A percentile compares a stretch with the other conserved stretches of the same genome.
Conservation (phyloP, 2,797 vertebrate species). For the Spatula clypeata region DNA sequence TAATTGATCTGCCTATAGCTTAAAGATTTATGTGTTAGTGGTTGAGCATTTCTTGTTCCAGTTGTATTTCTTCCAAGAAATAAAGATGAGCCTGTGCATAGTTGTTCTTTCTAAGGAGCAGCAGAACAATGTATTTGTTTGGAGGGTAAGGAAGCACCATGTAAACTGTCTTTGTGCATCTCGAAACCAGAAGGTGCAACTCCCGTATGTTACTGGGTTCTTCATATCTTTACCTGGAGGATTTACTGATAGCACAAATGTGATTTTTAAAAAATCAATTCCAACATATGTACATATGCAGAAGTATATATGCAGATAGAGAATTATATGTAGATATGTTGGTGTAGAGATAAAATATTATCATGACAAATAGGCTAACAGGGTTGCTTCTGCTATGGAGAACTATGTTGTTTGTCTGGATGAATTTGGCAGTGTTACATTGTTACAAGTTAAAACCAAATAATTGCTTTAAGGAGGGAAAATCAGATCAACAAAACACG, state of each 20-base stretch:
- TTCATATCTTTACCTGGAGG: background rate
- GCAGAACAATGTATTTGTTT: background rate
- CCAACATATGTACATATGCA: background rate
- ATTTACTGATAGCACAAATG: background rate
- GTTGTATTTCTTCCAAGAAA: background rate
- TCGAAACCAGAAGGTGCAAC: background rate
- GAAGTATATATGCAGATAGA: background rate
- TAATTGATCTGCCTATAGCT: background rate
- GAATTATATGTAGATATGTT: background rate
- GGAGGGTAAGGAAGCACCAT: background rate
- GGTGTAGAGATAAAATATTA: background rate
- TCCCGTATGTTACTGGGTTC: background rate
- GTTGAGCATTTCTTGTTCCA: background rate
- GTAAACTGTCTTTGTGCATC: background rate
- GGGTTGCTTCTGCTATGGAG: background rate
- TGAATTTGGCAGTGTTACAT: background rate
- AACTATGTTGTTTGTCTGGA: background rate
- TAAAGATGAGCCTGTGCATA: background rate
- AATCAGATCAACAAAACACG: background rate
- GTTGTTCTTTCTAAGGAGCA: background rate
- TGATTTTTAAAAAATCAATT: background rate
- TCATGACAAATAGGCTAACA: background rate
- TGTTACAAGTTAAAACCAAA: background rate
- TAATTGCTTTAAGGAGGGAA: background rate
- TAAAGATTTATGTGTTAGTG: background rate